Conservation (phyloP, 2,888 invertebrate genomes). For the Cantharis lateralis region DNA sequence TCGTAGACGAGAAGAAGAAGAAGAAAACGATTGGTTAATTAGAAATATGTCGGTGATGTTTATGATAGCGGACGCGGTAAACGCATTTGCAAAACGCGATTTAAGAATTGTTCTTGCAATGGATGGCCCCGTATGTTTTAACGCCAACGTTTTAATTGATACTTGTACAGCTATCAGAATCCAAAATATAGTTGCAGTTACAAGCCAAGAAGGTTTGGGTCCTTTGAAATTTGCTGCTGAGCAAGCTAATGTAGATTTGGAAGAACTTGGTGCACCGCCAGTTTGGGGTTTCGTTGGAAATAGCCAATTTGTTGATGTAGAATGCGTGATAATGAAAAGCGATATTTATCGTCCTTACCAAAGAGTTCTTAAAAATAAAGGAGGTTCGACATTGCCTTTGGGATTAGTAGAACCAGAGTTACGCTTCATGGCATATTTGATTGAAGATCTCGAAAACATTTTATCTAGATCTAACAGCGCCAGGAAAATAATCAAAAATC, state of each 20-base stretch:
- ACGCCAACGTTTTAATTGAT: conserved; percentile 59
- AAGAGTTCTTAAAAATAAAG: conserved; percentile 57
- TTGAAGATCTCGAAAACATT: conserved; percentile 51
- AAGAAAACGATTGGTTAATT: conserved; percentile 41
- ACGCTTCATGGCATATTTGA: conserved; percentile 60
- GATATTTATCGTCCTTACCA: conserved; percentile 59
- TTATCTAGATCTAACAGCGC: neutral
- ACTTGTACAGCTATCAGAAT: conserved; percentile 52
- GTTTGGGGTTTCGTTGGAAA: conserved; percentile 68
- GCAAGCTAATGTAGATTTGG: conserved; percentile 56
- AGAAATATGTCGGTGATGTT: conserved; percentile 51
- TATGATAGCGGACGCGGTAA: conserved; percentile 58
- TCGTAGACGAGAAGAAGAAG: conserved; percentile 27
- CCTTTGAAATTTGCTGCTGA: conserved; percentile 53
- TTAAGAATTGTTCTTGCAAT: conserved; percentile 62
- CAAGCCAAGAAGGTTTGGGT: conserved; percentile 62
- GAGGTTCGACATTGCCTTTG: conserved; percentile 58
- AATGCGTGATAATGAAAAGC: conserved; percentile 60
- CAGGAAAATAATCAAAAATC: conserved; percentile 7
- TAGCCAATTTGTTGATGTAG: conserved; percentile 61
- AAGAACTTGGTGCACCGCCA: conserved; percentile 63
- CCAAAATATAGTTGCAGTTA: conserved; percentile 62
- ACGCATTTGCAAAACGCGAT: conserved; percentile 56
- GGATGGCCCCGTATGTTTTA: conserved; percentile 62
- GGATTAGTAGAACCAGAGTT: conserved; percentile 60